Percentiles rank a stretch among this genome's conserved stretches.
These are phyloP conservation scores for Aspidoscelis tigris DNA, from an alignment of 2,113 vertebrate species.

Conservation along the genomic window DNA sequence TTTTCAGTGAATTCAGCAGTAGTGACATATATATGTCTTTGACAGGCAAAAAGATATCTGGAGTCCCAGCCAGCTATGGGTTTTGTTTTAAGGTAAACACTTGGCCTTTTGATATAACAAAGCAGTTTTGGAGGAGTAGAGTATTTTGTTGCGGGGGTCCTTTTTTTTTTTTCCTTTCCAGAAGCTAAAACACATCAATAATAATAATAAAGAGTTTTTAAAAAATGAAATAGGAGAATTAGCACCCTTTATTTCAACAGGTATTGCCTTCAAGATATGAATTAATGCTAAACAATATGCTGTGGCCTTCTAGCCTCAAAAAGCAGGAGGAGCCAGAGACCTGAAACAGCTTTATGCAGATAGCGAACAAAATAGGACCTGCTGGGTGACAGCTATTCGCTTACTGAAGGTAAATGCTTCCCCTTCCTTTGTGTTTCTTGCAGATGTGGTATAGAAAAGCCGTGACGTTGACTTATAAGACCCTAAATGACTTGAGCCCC, in stretches of 20 bases:
- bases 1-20: constrained; percentile 93
- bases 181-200: not conserved
- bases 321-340: constrained; percentile 88
- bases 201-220: constrained; percentile 72
- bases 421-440: not conserved
- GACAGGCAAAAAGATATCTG: constrained; percentile 89
- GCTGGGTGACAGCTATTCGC: constrained; percentile 96
- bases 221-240: constrained; percentile 82
- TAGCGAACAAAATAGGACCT: constrained; percentile 91
- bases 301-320: constrained; percentile 90
- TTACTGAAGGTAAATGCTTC: constrained; percentile 92
- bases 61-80: constrained; percentile 90
- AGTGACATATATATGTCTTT: constrained; percentile 90
- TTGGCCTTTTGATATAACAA: constrained; percentile 72
- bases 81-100: constrained; percentile 96
- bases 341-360: constrained; percentile 97
- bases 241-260: constrained; percentile 89
- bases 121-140: not conserved
- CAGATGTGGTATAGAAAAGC: not conserved
- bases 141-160: constrained; percentile 68
- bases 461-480: no score
- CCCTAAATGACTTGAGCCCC: no score
- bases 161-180: not conserved
- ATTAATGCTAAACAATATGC: constrained; percentile 86
- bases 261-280: constrained; percentile 83